These are phyloP conservation scores for Scaptomyza flava DNA, from an alignment of 2,888 invertebrate genomes.

Conservation along the genomic window DNA sequence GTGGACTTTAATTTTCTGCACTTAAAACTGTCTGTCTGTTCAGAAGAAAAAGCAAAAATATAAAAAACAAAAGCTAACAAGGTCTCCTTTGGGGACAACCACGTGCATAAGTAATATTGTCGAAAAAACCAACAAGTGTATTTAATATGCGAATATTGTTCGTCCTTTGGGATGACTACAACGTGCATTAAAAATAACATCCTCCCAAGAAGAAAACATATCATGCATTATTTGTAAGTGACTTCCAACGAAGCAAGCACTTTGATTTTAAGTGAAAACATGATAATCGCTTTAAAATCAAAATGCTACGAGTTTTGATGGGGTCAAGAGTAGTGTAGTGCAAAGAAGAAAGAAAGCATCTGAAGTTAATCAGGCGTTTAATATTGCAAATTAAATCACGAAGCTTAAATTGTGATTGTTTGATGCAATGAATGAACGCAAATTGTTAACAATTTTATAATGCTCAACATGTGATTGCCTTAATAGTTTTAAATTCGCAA, in stretches of 20 bases:
- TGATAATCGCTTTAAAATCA: constrained; percentile 49
- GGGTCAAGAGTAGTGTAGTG: neutral
- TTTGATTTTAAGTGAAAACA: constrained; percentile 15
- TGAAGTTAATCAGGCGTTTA: neutral
- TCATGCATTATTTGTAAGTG: constrained; percentile 2
- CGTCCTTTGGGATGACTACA: constrained; percentile 65
- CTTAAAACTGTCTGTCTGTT: constrained; percentile 29
- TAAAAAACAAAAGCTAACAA: constrained; percentile 52
- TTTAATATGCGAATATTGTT: constrained; percentile 68
- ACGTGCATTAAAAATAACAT: constrained; percentile 45
- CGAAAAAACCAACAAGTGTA: constrained; percentile 19
- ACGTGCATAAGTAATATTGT: constrained; percentile 14
- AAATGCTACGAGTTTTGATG: neutral
- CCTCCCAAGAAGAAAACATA: constrained; percentile 7
- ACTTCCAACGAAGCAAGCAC: neutral
- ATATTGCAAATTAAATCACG: neutral
- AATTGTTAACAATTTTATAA: neutral
- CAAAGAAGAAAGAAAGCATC: neutral
- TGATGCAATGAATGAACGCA: neutral
- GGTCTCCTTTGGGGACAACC: constrained; percentile 43
- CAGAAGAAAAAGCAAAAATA: neutral
- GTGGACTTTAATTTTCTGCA: constrained; percentile 8
- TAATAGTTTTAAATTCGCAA: neutral
- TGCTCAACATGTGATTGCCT: neutral
- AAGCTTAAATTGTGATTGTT: too few species aligned